Conservation (phyloP, 2,797 vertebrate genomes). For the Ibycter americanus region DNA sequence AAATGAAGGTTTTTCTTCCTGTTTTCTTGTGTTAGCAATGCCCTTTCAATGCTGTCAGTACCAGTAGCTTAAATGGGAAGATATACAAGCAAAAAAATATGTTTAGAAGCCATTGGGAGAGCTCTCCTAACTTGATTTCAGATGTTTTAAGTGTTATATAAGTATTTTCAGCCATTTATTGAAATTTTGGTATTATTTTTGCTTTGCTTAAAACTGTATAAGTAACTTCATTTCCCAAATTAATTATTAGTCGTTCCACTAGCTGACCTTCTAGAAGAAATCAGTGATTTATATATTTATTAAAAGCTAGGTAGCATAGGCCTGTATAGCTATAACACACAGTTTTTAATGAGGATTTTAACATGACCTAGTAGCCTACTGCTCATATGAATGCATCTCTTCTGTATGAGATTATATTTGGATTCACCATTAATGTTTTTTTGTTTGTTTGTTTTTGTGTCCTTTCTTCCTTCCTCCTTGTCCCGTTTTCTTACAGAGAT, state of each 20-base stretch:
- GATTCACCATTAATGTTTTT: slow-evolving; percentile 41
- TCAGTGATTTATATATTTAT: not conserved
- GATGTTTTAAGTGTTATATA: not conserved
- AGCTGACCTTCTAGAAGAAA: not conserved
- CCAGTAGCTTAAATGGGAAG: not conserved
- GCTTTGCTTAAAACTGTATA: not conserved
- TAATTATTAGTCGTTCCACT: not conserved
- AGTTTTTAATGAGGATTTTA: not conserved
- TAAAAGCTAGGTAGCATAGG: not conserved
- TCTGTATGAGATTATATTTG: not conserved
- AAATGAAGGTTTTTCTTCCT: not conserved
- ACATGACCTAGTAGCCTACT: not conserved
- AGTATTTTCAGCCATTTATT: not conserved
- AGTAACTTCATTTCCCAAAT: not conserved
- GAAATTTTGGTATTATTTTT: not conserved
- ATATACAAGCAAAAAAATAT: not conserved
- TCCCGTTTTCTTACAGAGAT: slow-evolving; percentile 68
- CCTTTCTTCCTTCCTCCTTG: not conserved
- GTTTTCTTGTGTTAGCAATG: not conserved
- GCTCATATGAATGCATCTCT: not conserved
- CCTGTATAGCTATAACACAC: not conserved
- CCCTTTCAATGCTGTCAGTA: not conserved
- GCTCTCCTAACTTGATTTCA: not conserved
- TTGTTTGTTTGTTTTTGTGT: slow-evolving; percentile 51
- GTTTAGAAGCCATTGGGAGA: not conserved